A percentile compares a stretch with the other conserved stretches of the same genome.
Evolutionary conservation across 2,113 vertebrate genomes (phyloP).

Genomic region (Aldabrachelys gigantea): DNA sequence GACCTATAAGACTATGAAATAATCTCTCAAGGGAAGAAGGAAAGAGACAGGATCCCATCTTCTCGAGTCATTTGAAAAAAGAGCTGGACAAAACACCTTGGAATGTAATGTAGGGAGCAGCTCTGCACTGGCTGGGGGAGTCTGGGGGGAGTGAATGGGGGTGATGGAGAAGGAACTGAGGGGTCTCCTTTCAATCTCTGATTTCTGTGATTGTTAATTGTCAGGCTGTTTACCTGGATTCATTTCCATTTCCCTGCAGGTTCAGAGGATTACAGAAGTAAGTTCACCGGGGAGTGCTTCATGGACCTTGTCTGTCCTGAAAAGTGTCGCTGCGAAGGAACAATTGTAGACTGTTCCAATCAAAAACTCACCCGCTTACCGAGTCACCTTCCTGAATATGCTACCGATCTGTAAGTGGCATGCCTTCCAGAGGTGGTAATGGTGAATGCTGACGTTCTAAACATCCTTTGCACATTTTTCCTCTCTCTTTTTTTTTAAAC

Average conservation of each 20-base stretch:
- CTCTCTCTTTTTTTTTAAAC: fast-evolving
- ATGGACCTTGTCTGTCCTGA: constrained; percentile 96
- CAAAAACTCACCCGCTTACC: constrained; percentile 91
- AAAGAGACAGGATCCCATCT: neutral
- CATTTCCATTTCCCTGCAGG: constrained; percentile 79
- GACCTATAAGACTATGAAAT: constrained; percentile 18
- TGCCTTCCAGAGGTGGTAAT: neutral
- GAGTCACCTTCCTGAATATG: constrained; percentile 91
- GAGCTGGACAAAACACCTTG: neutral
- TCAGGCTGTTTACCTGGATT: constrained; percentile 1
- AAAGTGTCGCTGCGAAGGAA: constrained; percentile 95
- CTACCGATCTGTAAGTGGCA: constrained; percentile 92
- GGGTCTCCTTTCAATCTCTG: neutral
- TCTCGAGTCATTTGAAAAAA: constrained; percentile 25
- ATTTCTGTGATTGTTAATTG: neutral
- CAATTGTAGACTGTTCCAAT: constrained; percentile 95
- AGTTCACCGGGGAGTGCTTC: constrained; percentile 93
- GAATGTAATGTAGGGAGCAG: neutral
- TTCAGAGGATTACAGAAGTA: constrained; percentile 93
- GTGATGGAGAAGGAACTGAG: neutral
- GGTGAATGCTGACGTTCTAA: fast-evolving
- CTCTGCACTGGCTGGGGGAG: neutral
- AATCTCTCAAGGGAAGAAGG: neutral
- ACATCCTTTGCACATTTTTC: neutral
- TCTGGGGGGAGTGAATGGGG: neutral